Evolutionary conservation across 1,140 invertebrate species (phyloP).

Genomic region (Euura saliciscinereae): DNA sequence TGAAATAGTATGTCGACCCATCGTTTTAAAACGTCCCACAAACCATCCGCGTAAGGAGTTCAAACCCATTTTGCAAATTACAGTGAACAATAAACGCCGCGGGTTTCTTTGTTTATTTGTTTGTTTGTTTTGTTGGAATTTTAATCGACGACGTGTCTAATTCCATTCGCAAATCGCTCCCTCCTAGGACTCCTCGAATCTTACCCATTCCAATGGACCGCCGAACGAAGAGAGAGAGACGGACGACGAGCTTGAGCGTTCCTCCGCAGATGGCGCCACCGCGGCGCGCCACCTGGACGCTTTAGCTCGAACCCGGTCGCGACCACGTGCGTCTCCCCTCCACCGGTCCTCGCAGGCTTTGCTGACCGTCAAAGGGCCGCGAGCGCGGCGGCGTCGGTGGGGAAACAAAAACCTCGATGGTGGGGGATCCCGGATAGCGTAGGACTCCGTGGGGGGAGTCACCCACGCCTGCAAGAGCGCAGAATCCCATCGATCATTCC

Average conservation of each 20-base stretch:
- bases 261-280: background rate
- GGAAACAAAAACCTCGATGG: slow-evolving; percentile 11
- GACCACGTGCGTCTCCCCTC: slow-evolving; percentile 49
- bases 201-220: too few species aligned
- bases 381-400: slow-evolving; percentile 25
- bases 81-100: background rate
- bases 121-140: background rate
- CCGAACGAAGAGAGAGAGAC: too few species aligned
- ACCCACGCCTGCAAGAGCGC: slow-evolving; percentile 50
- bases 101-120: background rate
- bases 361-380: slow-evolving; percentile 14
- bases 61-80: background rate
- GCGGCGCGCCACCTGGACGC: slow-evolving; percentile 41
- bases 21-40: background rate
- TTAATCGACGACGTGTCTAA: too few species aligned
- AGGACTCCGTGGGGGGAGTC: slow-evolving; percentile 18
- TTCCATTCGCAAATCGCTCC: too few species aligned
- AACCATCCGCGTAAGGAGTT: background rate
- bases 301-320: slow-evolving; percentile 29
- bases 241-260: background rate
- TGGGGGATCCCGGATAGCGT: slow-evolving; percentile 30
- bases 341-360: slow-evolving; percentile 1
- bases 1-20: background rate
- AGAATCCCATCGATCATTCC: slow-evolving; percentile 62
- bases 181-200: too few species aligned